Percentiles rank a stretch among this genome's conserved stretches.
Evolutionary conservation across 2,113 vertebrate genomes (phyloP).

Genomic region (Halichoerus grypus): DNA sequence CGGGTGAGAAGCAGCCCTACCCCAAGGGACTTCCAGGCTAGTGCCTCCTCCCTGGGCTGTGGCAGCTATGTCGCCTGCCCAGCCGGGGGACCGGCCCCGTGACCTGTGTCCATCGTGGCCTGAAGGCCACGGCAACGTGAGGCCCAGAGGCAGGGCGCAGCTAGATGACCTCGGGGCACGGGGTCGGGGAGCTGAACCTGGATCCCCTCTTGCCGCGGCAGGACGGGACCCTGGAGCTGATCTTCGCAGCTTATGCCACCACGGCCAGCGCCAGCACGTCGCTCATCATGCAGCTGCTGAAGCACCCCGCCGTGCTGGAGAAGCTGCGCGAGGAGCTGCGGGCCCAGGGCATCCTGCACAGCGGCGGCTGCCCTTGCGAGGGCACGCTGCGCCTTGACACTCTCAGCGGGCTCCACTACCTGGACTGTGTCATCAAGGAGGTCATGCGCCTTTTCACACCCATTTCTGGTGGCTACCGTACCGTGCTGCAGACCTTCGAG

Average conservation of each 20-base stretch:
- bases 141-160: neutral
- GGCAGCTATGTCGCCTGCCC: neutral
- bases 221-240: slow-evolving; percentile 98
- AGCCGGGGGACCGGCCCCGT: neutral
- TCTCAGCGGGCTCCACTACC: slow-evolving; percentile 93
- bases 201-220: slow-evolving; percentile 61
- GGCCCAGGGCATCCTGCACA: slow-evolving; percentile 92
- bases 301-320: slow-evolving; percentile 94
- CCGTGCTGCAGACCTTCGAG: slow-evolving; percentile 98
- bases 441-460: slow-evolving; percentile 97
- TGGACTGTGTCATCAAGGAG: slow-evolving; percentile 99
- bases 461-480: slow-evolving; percentile 96
- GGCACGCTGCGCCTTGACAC: slow-evolving; percentile 93
- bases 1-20: neutral
- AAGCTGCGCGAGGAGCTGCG: slow-evolving; percentile 96
- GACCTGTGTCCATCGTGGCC: neutral
- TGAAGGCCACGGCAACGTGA: neutral
- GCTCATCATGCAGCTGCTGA: slow-evolving; percentile 97
- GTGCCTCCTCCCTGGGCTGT: neutral
- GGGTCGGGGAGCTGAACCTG: too few species aligned
- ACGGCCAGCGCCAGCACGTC: slow-evolving; percentile 98
- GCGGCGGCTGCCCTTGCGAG: slow-evolving; percentile 95
- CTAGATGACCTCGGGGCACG: neutral
- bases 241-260: slow-evolving; percentile 97
- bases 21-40: neutral